Conservation (phyloP, 2,888 invertebrate species). For the Labia minor region DNA sequence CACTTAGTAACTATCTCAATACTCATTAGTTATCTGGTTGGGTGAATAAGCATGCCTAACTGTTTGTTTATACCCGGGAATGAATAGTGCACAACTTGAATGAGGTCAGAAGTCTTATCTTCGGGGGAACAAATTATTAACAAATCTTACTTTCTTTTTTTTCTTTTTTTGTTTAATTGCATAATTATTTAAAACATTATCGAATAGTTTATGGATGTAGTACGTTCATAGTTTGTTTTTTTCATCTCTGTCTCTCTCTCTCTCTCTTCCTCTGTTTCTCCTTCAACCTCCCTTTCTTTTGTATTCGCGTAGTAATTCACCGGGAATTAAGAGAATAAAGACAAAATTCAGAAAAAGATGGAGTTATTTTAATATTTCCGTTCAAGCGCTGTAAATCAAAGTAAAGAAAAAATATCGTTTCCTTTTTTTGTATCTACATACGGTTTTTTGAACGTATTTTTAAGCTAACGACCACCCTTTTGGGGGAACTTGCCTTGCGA, state of each 20-base stretch:
- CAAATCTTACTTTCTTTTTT: not conserved
- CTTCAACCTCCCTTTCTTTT: not conserved
- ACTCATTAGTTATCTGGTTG: not conserved
- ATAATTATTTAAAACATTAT: not conserved
- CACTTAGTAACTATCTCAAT: conserved; percentile 1
- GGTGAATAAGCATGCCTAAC: not conserved
- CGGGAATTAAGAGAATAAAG: not conserved
- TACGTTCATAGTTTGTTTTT: no score
- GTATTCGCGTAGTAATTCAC: not conserved
- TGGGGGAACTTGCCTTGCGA: not conserved
- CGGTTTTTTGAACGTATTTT: conserved; percentile 8
- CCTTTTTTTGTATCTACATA: conserved; percentile 13
- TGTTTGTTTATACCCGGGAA: not conserved
- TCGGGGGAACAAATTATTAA: not conserved
- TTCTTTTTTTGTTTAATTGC: not conserved
- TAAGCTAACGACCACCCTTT: conserved; percentile 1
- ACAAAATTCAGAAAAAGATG: conserved; percentile 4
- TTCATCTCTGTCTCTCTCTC: no score
- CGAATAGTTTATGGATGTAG: not conserved
- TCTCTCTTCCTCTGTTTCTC: no score
- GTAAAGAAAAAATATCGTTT: conserved; percentile 13
- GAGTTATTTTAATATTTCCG: conserved; percentile 13
- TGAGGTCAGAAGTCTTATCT: not conserved
- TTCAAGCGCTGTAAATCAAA: not conserved
- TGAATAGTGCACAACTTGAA: not conserved